Conservation (phyloP, 2,888 invertebrate genomes). For the Allacma fusca region DNA sequence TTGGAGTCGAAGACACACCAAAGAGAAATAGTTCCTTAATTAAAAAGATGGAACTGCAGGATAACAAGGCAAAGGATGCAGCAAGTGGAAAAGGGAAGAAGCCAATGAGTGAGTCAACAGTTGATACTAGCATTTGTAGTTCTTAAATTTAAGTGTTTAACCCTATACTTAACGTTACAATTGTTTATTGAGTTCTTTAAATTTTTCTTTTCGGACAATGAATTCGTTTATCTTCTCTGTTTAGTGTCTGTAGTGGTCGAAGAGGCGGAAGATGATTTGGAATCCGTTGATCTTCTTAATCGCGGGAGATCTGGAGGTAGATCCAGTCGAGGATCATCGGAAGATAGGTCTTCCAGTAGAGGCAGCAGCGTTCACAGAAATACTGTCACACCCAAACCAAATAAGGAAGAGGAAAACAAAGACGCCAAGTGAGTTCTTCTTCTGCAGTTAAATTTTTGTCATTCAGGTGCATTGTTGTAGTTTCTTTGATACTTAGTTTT, state of each 20-base stretch:
- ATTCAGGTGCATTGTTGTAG: background rate
- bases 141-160: no score
- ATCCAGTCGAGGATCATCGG: constrained; percentile 59
- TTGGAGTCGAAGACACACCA: constrained; percentile 67
- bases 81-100: constrained; percentile 45
- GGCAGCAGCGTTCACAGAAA: constrained; percentile 59
- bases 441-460: constrained; percentile 2
- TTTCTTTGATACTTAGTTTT: background rate
- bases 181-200: no score
- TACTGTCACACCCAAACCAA: constrained; percentile 45
- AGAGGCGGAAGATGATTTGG: constrained; percentile 58
- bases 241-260: constrained; percentile 50
- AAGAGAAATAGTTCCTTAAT: constrained; percentile 57
- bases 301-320: constrained; percentile 53
- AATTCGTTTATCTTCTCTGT: background rate
- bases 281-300: constrained; percentile 52
- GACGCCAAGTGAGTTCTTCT: constrained; percentile 46
- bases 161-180: no score
- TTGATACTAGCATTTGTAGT: no score
- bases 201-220: no score
- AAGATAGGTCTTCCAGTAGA: constrained; percentile 61
- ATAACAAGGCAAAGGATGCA: constrained; percentile 49
- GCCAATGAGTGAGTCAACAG: constrained; percentile 49
- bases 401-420: constrained; percentile 52
- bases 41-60: constrained; percentile 57